Base-by-base conservation (phyloP, 2,113 vertebrate genomes). In the Morone chrysops region DNA sequence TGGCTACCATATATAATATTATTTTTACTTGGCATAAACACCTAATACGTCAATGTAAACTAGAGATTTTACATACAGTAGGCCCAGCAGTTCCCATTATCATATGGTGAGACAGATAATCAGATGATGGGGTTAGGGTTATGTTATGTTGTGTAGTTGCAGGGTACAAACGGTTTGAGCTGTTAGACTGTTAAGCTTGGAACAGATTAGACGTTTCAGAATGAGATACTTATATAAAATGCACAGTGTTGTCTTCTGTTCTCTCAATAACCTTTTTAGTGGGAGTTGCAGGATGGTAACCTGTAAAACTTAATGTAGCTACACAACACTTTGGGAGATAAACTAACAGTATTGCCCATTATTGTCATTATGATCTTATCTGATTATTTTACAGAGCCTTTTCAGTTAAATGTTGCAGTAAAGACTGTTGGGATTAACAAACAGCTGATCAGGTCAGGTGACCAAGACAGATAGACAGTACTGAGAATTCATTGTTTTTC, bases 161-260 rank as follows among this genome's bases (percentile, higher is more conserved):
- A 72, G 50, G 68, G 65, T 80, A 9, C 54, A 67, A 61, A 67
- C 61, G 54, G 53, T 59, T 80, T 59, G 31, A 84, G 12, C 43
- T 70, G 66, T 43, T 69, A 51, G n/a, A 43, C 38, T 41, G 31
- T 67, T 18, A 8, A 40, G 22, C 71, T 38, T 20, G 12, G 57
- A 22, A 12, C 25, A 36, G 41, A 12, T 20, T 38, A 48, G 31
- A 8, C 31, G 2, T 25, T 53, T 61, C 20, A 51, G 4, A 78
- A 13, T 12, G 11, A 51, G 43, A 25, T 40, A 56, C 31, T 22
- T 41, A 18, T 2, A 5, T 18, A 22, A 17, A 60, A 5, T 51
- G 31, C 13, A 40, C 31, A 60, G 43, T 48, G 50, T 38, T 57
- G 13, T 45, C 51, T 43, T n/a, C 41, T 72, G 48, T n/a, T 70